Base-by-base conservation (phyloP, 2,888 invertebrate species). In the Torymus texanus region DNA sequence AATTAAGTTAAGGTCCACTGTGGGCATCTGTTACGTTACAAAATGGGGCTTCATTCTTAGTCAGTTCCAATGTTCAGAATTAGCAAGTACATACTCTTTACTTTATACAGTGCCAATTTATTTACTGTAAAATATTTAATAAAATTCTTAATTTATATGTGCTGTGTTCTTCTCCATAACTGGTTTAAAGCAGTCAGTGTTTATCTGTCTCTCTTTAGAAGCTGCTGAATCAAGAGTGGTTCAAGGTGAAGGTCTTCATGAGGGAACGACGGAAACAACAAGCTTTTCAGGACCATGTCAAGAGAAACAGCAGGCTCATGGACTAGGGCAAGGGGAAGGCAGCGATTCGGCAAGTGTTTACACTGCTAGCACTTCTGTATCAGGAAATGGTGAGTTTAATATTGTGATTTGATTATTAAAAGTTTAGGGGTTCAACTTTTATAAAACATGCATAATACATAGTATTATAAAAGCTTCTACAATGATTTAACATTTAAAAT, bases 311-410 rank as follows among this genome's bases (percentile, higher is more conserved):
- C 21, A 79, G 62, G 79, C 75, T 71, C 81, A 81, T 78, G 77
- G 75, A 0, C 21, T 78, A 21, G 76, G 73, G 14, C 77, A 82
- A 67, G 71, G 79, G 51, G 90, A 89, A 78, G 85, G 88, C 79
- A 88, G 87, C 70, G 90, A 90, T 84, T 89, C 87, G 77, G 85
- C 88, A 71, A 90, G 90, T 80, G 86, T 88, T 82, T 89, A 87
- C 65, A 90, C 90, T 77, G 88, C 89, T 66, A 90, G 89, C 77
- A 89, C 90, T 24, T 89, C 89, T 13, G 84, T 87, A 75, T 90
- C 90, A 75, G 90, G 89, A 73, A 89, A 90, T 85, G 90, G 90
- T 89, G 80, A 86, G 83, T 80, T 79, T 53, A 51, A 50, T 14
- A 41, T 41, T 41, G 8, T 41, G 41, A 41, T 41, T 41, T 41